These are phyloP conservation scores for Microctonus aethiopoides DNA, from an alignment of 2,888 invertebrate species.

Conservation along the genomic window DNA sequence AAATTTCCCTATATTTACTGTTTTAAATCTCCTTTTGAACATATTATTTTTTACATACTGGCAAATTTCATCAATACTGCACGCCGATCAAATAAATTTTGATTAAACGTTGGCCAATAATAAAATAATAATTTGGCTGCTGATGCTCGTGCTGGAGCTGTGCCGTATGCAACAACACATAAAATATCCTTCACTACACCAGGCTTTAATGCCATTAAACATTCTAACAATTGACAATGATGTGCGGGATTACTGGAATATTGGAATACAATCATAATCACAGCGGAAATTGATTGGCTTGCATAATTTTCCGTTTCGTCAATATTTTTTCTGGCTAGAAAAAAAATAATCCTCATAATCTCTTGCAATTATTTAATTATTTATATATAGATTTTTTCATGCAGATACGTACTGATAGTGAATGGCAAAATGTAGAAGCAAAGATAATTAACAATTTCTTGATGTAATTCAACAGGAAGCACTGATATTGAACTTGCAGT, in stretches of 20 bases:
- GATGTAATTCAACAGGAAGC: constrained; percentile 89
- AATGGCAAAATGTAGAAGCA: constrained; percentile 97
- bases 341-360: no score
- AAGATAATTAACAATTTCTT: constrained; percentile 93
- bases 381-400: background rate
- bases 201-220: constrained; percentile 93
- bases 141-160: constrained; percentile 90
- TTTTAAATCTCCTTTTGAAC: no score
- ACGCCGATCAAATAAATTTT: constrained; percentile 90
- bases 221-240: constrained; percentile 96
- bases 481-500: constrained; percentile 94
- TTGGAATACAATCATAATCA: constrained; percentile 97
- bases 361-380: constrained; percentile 1
- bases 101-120: constrained; percentile 99
- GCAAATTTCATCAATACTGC: constrained; percentile 88
- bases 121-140: constrained; percentile 97
- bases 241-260: constrained; percentile 94
- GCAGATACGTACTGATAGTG: constrained; percentile 82
- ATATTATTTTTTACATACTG: constrained; percentile 71
- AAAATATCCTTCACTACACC: constrained; percentile 92
- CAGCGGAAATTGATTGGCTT: constrained; percentile 88
- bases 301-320: constrained; percentile 82
- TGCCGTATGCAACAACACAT: constrained; percentile 96
- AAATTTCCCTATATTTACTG: no score
- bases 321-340: constrained; percentile 77